Conservation (phyloP, 2,888 invertebrate genomes). For the Ormyrus nitidulus region DNA sequence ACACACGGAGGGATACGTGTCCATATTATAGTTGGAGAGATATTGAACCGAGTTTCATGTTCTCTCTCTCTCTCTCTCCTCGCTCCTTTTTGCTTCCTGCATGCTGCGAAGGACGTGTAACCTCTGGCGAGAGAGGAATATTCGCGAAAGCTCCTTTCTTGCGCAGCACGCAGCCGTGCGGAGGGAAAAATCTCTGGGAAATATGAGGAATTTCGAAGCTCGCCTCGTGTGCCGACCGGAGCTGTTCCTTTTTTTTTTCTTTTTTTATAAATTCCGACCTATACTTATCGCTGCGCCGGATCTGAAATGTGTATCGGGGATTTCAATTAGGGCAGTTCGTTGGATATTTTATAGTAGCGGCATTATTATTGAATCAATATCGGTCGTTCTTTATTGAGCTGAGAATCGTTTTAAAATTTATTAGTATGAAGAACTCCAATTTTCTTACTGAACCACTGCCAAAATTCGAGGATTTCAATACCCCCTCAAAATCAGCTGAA, state of each 20-base stretch:
- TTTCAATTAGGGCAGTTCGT: too few species aligned
- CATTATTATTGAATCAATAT: too few species aligned
- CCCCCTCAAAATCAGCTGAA: too few species aligned
- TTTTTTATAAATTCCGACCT: conserved; percentile 4
- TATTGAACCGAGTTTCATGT: conserved; percentile 63
- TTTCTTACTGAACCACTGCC: too few species aligned
- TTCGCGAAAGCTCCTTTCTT: conserved; percentile 51
- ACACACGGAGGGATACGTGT: conserved; percentile 56
- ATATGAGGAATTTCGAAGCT: conserved; percentile 16
- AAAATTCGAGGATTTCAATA: too few species aligned
- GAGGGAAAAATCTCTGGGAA: conserved; percentile 10
- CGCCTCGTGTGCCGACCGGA: not conserved
- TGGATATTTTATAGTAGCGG: too few species aligned
- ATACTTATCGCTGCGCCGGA: not conserved
- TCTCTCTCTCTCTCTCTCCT: conserved; percentile 49
- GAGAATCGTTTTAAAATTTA: too few species aligned
- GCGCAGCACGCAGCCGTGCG: conserved; percentile 27
- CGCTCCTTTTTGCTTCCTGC: conserved; percentile 50
- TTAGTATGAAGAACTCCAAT: too few species aligned
- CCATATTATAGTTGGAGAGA: conserved; percentile 67
- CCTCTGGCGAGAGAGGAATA: conserved; percentile 47
- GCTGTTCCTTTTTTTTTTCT: not conserved
- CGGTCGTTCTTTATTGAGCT: too few species aligned
- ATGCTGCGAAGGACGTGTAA: conserved; percentile 53
- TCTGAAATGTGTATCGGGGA: too few species aligned